Evolutionary conservation across 2,888 invertebrate genomes (phyloP).

Genomic region (Rhamphomyia laevipes): DNA sequence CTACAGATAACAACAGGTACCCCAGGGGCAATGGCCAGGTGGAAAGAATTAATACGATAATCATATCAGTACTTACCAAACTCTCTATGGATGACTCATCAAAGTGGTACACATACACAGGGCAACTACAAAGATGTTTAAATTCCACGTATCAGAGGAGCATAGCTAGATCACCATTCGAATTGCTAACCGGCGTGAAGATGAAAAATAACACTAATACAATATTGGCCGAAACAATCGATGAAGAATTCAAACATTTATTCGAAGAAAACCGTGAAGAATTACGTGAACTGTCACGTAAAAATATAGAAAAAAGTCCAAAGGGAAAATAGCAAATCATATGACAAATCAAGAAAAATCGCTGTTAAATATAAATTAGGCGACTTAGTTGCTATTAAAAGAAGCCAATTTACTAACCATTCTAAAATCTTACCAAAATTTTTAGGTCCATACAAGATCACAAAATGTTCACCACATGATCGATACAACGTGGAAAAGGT

Average conservation of each 20-base stretch:
- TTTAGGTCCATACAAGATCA: conserved; percentile 6
- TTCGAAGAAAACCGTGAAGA: conserved; percentile 2
- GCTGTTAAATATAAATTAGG: conserved; percentile 1
- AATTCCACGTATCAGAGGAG: too few species aligned
- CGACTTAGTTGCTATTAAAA: background rate
- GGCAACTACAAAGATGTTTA: too few species aligned
- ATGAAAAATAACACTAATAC: background rate
- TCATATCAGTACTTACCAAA: too few species aligned
- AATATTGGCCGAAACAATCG: background rate
- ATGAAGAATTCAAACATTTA: background rate
- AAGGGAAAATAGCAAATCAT: background rate
- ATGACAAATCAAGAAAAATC: background rate
- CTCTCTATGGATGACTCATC: too few species aligned
- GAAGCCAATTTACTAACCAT: background rate
- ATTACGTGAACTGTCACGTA: conserved; percentile 2
- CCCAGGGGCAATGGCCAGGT: too few species aligned
- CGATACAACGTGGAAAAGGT: too few species aligned
- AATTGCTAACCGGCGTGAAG: conserved; percentile 2
- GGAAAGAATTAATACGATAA: too few species aligned
- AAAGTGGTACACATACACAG: too few species aligned
- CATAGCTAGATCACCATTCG: conserved; percentile 4
- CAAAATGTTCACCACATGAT: too few species aligned
- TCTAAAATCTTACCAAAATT: conserved; percentile 1
- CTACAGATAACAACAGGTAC: too few species aligned
- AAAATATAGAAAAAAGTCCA: conserved; percentile 12